Evolutionary conservation across 2,113 vertebrate genomes (phyloP).

Genomic region (Arothron firmamentum): DNA sequence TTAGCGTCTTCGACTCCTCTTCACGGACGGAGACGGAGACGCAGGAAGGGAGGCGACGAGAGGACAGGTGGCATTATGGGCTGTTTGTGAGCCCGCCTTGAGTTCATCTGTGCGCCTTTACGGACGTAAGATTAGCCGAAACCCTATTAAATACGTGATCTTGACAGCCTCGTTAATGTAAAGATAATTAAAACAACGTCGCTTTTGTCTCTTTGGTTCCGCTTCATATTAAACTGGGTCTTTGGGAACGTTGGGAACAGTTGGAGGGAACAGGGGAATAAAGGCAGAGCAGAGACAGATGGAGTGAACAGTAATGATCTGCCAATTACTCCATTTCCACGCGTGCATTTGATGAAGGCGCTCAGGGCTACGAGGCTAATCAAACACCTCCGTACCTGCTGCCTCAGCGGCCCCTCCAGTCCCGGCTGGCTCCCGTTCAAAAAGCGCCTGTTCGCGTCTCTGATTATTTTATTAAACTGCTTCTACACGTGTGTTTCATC

Average conservation of each 20-base stretch:
- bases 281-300: conserved; percentile 3
- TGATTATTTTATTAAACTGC: neutral
- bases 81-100: no score
- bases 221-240: neutral
- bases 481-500: neutral
- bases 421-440: neutral
- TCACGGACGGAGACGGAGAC: conserved; percentile 16
- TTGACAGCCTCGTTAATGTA: no score
- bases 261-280: neutral
- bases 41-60: neutral
- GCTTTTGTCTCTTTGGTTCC: neutral
- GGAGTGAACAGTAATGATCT: conserved; percentile 14
- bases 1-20: conserved; percentile 41
- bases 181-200: no score
- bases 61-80: neutral
- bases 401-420: conserved; percentile 26
- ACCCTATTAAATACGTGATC: no score
- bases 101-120: no score
- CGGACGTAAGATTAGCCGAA: no score
- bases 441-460: neutral
- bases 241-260: neutral
- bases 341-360: conserved; percentile 29
- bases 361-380: conserved; percentile 36
- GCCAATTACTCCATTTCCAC: conserved; percentile 48
- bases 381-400: conserved; percentile 25